Conservation (phyloP, 1,140 invertebrate species). For the Drosophila oshimai region DNA sequence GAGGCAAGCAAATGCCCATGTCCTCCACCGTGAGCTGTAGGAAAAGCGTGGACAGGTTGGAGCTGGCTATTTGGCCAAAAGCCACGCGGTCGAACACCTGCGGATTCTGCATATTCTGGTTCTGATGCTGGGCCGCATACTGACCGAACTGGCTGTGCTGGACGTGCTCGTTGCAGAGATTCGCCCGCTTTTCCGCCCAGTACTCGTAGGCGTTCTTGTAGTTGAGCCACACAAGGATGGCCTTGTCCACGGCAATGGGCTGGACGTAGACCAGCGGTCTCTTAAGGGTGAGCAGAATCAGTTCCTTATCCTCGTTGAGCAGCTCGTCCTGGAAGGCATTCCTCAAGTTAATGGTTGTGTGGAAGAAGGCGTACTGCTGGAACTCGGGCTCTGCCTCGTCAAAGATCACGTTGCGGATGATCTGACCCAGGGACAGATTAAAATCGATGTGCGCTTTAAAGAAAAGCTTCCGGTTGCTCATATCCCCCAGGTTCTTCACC, state of each 20-base stretch:
- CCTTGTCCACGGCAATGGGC: slow-evolving; percentile 97
- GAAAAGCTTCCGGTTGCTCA: slow-evolving; percentile 91
- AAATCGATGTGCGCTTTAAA: slow-evolving; percentile 96
- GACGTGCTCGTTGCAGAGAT: slow-evolving; percentile 92
- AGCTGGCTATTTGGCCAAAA: slow-evolving; percentile 89
- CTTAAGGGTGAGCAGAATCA: slow-evolving; percentile 95
- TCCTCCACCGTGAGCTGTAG: slow-evolving; percentile 97
- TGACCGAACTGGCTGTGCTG: slow-evolving; percentile 83
- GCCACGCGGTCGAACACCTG: slow-evolving; percentile 89
- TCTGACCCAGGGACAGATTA: slow-evolving; percentile 96
- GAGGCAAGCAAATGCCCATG: slow-evolving; percentile 97
- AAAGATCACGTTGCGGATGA: slow-evolving; percentile 96
- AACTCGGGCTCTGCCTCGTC: slow-evolving; percentile 98
- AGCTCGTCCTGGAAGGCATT: slow-evolving; percentile 96
- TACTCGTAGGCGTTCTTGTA: slow-evolving; percentile 99
- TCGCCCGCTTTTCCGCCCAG: slow-evolving; percentile 97
- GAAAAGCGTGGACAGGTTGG: slow-evolving; percentile 94
- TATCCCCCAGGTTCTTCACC: slow-evolving; percentile 92
- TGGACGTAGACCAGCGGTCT: slow-evolving; percentile 97
- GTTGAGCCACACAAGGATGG: slow-evolving; percentile 98
- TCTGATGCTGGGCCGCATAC: slow-evolving; percentile 24
- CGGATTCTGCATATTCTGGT: slow-evolving; percentile 60
- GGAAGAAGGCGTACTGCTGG: slow-evolving; percentile 98
- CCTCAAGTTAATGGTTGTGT: slow-evolving; percentile 93
- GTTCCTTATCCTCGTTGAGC: slow-evolving; percentile 95